A percentile compares a stretch with the other conserved stretches of the same genome.
Evolutionary conservation across 2,888 invertebrate species (phyloP).

Genomic region (Perithous albicinctus): DNA sequence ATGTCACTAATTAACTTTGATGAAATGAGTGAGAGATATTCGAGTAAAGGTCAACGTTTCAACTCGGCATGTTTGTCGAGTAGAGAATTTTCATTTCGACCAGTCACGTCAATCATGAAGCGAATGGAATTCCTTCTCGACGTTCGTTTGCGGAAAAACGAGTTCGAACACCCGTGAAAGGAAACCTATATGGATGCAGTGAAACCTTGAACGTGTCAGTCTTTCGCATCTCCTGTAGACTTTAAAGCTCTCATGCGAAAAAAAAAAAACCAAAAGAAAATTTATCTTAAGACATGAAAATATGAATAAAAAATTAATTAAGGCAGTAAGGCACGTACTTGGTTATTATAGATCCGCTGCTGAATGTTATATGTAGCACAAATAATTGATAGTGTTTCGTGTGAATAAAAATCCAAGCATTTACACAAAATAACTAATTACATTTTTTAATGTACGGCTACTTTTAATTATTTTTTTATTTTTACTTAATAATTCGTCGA

Average conservation of each 20-base stretch:
- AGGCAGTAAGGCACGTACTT: too few relatives aligned
- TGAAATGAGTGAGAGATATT: not conserved
- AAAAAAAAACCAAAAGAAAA: too few relatives aligned
- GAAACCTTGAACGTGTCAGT: not conserved
- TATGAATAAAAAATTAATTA: too few relatives aligned
- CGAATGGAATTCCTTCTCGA: not conserved
- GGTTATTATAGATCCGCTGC: too few relatives aligned
- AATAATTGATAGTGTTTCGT: too few relatives aligned
- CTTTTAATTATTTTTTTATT: too few relatives aligned
- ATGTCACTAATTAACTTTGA: not conserved
- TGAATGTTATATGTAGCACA: too few relatives aligned
- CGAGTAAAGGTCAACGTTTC: not conserved
- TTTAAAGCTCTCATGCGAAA: not conserved
- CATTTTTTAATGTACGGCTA: too few relatives aligned
- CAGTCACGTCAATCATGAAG: not conserved
- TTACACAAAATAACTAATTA: too few relatives aligned
- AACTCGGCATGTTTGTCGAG: not conserved
- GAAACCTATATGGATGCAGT: not conserved
- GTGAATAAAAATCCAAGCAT: too few relatives aligned
- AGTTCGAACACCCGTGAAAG: not conserved
- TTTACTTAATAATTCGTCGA: too few relatives aligned
- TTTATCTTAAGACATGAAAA: too few relatives aligned
- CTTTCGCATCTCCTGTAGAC: not conserved
- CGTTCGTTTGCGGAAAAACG: not conserved
- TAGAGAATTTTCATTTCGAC: constrained; percentile 3